phyloP scores from a whole-genome alignment of 1,140 invertebrate species.

The Aphidius ervi region DNA sequence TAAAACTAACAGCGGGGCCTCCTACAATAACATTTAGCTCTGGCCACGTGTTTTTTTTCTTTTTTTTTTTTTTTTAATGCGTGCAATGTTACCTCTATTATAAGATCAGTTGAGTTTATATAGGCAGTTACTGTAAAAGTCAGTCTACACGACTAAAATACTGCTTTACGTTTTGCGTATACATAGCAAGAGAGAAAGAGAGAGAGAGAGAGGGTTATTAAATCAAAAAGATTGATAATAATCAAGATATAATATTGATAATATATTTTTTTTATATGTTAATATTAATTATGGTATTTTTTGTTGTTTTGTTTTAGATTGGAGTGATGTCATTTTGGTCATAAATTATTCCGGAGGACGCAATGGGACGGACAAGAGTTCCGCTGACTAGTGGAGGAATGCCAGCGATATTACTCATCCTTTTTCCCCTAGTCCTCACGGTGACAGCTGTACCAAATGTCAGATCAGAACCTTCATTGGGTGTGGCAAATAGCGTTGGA shows the following conservation, averaged over 20 bases:
- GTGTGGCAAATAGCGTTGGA: conserved; percentile 24
- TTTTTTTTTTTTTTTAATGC: background rate
- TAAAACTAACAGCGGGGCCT: conserved; percentile 44
- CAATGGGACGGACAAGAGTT: conserved; percentile 32
- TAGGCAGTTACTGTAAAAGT: conserved; percentile 7
- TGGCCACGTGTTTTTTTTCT: conserved; percentile 40
- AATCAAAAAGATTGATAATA: background rate
- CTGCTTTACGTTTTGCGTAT: background rate
- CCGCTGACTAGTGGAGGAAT: conserved; percentile 20
- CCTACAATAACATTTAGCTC: conserved; percentile 49
- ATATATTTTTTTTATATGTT: background rate
- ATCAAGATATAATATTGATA: conserved; percentile 4
- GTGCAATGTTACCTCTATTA: conserved; percentile 30
- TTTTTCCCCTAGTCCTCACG: conserved; percentile 22
- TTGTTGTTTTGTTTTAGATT: conserved; percentile 35
- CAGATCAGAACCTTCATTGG: conserved; percentile 25
- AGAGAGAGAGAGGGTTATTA: too few species aligned
- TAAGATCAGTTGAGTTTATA: conserved; percentile 35
- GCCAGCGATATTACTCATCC: conserved; percentile 20
- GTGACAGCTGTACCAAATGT: conserved; percentile 23
- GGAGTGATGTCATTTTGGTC: conserved; percentile 38
- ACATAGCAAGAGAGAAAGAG: too few species aligned
- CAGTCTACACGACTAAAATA: conserved; percentile 12
- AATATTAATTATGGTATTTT: background rate
- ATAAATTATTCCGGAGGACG: conserved; percentile 29